Evolutionary conservation across 2,888 invertebrate species (phyloP), one percentile per base, ranked within the genome.

Genomic region (Arge pagana): DNA sequence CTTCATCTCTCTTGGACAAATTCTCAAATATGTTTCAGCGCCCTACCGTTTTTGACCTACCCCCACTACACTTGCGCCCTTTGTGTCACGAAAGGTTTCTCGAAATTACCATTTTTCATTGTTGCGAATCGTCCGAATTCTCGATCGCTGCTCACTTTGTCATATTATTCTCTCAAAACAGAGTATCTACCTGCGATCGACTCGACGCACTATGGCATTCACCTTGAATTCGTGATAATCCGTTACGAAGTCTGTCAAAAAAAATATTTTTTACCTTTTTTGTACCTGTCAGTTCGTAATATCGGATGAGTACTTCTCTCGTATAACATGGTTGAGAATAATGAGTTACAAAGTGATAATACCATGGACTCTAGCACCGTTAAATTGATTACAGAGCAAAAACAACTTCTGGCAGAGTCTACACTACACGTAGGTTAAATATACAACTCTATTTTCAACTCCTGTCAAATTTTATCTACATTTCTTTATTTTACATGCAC

Each of bases 381-480:
- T 35, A 66, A 64, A 58, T 51, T 71, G 30, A 69, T 74, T 49
- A 58, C 66, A 21, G 66, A 73, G 24, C 72, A 70, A 48, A 68
- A 63, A 52, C 67, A 60, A 41, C 58, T 64, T 24, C 60, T 75
- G 30, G 68, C 73, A 13, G 60, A 68, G 23, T 63, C 64, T 40
- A 67, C 67, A 24, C 54, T 66, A 24, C 64, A 69, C 69, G 75
- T 75, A 59, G 48, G 48, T 13, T n/a, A n/a, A n/a, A n/a, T n/a
- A n/a, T n/a, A 31, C 26, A n/a, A 13, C 16, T 18, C 7, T 41
- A 11, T 24, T 43, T 16, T 33, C 10, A 15, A 11, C 19, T 11
- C 4, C 11, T 7, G 10, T 21, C 18, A 11, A 45, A 19, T 50
- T 28, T 2, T n/a, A 21, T 33, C 6, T 26, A 16, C 24, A 28